Conservation (phyloP, 2,888 invertebrate genomes). For the Orthosia cruda region DNA sequence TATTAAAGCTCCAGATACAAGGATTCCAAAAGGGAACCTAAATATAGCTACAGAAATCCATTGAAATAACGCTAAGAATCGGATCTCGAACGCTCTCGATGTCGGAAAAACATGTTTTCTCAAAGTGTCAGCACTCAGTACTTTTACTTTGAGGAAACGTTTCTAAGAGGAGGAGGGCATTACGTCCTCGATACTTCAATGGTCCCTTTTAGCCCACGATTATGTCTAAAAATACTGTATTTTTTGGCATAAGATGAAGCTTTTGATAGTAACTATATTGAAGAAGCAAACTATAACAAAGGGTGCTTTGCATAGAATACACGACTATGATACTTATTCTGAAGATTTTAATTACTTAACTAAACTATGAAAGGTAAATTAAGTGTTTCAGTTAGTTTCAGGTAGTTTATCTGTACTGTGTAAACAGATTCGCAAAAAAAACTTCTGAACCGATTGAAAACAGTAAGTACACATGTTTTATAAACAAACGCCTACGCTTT, state of each 20-base stretch:
- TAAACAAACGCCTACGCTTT: not conserved
- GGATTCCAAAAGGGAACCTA: constrained; percentile 10
- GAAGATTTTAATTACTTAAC: too few relatives aligned
- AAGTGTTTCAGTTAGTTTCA: too few relatives aligned
- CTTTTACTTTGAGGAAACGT: constrained; percentile 30
- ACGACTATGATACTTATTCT: not conserved
- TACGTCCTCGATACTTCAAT: constrained; percentile 41
- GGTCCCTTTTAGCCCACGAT: constrained; percentile 3
- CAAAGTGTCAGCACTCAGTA: constrained; percentile 40
- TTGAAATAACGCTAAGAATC: constrained; percentile 30
- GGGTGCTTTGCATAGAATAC: not conserved
- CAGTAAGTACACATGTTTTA: too few relatives aligned
- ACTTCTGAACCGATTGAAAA: not conserved
- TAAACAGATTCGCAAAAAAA: too few relatives aligned
- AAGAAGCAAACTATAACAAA: not conserved
- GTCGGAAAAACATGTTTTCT: constrained; percentile 52
- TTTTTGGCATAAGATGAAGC: not conserved
- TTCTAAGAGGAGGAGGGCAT: constrained; percentile 16
- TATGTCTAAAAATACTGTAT: constrained; percentile 2
- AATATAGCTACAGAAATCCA: constrained; percentile 22
- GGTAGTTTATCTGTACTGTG: too few relatives aligned
- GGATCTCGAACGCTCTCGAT: constrained; percentile 6
- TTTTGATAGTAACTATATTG: not conserved
- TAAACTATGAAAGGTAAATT: too few relatives aligned
- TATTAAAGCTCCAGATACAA: not conserved